These are phyloP conservation scores for Lasiurus borealis DNA, from an alignment of 2,113 vertebrate species.

Conservation along the genomic window DNA sequence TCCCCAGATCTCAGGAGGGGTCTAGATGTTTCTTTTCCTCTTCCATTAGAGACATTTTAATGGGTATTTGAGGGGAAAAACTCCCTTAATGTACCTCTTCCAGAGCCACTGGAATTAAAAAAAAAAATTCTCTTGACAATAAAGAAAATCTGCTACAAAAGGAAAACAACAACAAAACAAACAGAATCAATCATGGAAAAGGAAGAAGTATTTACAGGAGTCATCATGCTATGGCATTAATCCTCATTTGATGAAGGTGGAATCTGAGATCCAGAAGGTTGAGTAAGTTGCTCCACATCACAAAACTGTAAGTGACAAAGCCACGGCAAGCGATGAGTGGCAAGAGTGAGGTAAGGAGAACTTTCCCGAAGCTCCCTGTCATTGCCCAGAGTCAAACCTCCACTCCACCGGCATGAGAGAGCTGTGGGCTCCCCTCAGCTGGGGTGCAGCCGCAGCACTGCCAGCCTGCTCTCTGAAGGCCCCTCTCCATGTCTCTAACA, in stretches of 20 bases:
- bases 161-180: not conserved
- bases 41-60: not conserved
- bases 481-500: not conserved
- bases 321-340: not conserved
- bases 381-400: not conserved
- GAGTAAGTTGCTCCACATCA: not conserved
- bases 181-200: not conserved
- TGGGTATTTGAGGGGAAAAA: slow-evolving; percentile 33
- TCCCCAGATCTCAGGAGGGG: not conserved
- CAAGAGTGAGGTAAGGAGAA: not conserved
- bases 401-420: not conserved
- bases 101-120: not conserved
- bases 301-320: not conserved
- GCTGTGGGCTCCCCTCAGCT: not conserved
- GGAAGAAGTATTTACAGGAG: not conserved
- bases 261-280: not conserved
- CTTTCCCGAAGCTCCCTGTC: not conserved
- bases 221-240: not conserved
- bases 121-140: not conserved
- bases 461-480: not conserved
- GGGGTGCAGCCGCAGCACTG: not conserved
- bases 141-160: not conserved
- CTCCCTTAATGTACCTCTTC: slow-evolving; percentile 7
- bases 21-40: slow-evolving; percentile 42
- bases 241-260: not conserved